A percentile compares a stretch with the other conserved stretches of the same genome.
phyloP scores from a whole-genome alignment of 1,140 invertebrate species.

The Samia ricini region DNA sequence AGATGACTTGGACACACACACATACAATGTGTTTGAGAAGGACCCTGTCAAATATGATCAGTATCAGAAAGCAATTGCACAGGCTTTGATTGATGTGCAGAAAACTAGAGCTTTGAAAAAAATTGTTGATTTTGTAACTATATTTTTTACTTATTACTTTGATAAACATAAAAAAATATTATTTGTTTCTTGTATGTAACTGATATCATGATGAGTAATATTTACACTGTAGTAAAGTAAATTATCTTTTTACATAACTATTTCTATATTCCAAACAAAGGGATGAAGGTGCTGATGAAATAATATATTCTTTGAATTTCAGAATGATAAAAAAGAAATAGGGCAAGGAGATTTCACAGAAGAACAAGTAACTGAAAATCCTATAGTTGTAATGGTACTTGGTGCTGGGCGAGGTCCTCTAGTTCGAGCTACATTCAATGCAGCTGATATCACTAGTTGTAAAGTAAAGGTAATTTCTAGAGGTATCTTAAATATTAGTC shows the following conservation, averaged over 20 bases:
- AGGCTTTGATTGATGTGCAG: slow-evolving; percentile 81
- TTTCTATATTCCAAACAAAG: too few relatives aligned
- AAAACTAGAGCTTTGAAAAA: slow-evolving; percentile 15
- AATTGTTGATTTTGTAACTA: slow-evolving; percentile 7
- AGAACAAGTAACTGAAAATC: slow-evolving; percentile 17
- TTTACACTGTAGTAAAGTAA: too few relatives aligned
- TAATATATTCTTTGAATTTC: not conserved
- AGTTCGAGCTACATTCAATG: slow-evolving; percentile 90
- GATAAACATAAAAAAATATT: not conserved
- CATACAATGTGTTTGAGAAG: slow-evolving; percentile 99
- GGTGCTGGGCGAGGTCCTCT: slow-evolving; percentile 97
- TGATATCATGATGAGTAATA: too few relatives aligned
- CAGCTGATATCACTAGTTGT: slow-evolving; percentile 82
- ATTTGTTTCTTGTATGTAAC: too few relatives aligned
- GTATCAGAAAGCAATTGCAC: slow-evolving; percentile 91
- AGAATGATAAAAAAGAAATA: slow-evolving; percentile 12
- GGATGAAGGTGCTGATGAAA: not conserved
- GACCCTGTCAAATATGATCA: slow-evolving; percentile 97
- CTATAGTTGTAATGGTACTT: slow-evolving; percentile 91
- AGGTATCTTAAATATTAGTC: too few relatives aligned
- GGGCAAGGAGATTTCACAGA: slow-evolving; percentile 35
- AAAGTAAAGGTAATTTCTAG: slow-evolving; percentile 74
- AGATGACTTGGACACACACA: slow-evolving; percentile 96
- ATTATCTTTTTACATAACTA: too few relatives aligned
- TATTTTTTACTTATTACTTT: not conserved